A percentile compares a stretch with the other conserved stretches of the same genome.
phyloP scores from a whole-genome alignment of 1,140 invertebrate genomes.

The Drosophila cardini region DNA sequence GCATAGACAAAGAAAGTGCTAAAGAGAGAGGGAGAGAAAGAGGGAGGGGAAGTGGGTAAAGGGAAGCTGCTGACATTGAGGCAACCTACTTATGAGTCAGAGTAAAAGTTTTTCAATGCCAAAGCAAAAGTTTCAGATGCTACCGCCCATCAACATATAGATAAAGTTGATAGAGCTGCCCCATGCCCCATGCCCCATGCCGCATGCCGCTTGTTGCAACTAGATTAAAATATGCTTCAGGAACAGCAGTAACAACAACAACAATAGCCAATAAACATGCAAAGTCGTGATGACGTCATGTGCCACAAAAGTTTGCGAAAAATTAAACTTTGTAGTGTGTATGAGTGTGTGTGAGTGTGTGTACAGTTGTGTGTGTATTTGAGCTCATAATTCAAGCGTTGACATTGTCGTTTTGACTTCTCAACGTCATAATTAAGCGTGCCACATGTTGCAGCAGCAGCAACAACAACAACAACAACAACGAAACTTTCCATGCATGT shows the following conservation, averaged over 20 bases:
- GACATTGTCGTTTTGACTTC: slow-evolving; percentile 64
- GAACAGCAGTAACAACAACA: neutral
- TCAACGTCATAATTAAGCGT: slow-evolving; percentile 76
- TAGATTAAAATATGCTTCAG: slow-evolving; percentile 37
- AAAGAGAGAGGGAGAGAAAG: neutral
- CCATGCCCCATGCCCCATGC: neutral
- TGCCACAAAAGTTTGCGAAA: slow-evolving; percentile 31
- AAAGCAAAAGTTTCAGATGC: slow-evolving; percentile 38
- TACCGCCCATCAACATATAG: slow-evolving; percentile 24
- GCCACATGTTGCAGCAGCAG: slow-evolving; percentile 74
- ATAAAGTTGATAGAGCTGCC: slow-evolving; percentile 45
- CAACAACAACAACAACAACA: slow-evolving; percentile 39
- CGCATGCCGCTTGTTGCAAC: slow-evolving; percentile 9
- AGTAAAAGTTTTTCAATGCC: slow-evolving; percentile 59
- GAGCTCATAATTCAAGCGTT: slow-evolving; percentile 60
- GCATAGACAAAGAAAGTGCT: neutral
- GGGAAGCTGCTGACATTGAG: slow-evolving; percentile 1
- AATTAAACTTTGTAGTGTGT: slow-evolving; percentile 21
- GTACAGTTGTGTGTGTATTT: slow-evolving; percentile 15
- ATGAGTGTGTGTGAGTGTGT: slow-evolving; percentile 7
- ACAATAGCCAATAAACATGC: neutral
- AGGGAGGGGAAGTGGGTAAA: too few species aligned
- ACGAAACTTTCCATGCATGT: slow-evolving; percentile 56
- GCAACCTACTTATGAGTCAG: slow-evolving; percentile 55
- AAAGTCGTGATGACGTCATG: slow-evolving; percentile 38